Base-by-base conservation (phyloP, 2,113 vertebrate species). In the Cacatua alba region DNA sequence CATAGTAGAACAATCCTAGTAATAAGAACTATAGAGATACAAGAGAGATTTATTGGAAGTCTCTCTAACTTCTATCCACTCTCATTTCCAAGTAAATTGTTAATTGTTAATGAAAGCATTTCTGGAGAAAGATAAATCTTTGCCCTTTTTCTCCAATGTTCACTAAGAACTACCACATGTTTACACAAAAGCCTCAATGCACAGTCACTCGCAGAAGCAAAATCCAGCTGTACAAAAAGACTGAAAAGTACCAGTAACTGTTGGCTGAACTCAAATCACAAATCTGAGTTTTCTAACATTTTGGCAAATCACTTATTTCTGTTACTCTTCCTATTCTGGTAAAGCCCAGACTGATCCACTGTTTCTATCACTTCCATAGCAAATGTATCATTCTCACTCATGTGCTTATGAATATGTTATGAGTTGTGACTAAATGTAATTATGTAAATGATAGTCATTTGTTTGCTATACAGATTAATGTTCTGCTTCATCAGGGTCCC, bases 391-490 rank as follows among this genome's bases (percentile, higher is more conserved):
- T 95, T 87, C 74, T 95, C 83, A 82, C 87, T 95, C 91, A 88
- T 92, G 92, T 4, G 2, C 85, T 96, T 95, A 96, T 97, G 94
- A 97, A 96, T 95, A 85, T 29, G 67, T 95, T 96, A 95, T 88
- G 95, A 97, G 67, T 96, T 90, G 76, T 93, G 91, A 92, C 92
- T 96, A 97, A 96, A 96, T 92, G 92, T 89, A 93, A 97, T 97
- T 97, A 97, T 97, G 97, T 89, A 96, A 97, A 97, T 95, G 77
- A 95, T 91, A 95, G 94, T 96, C 76, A 94, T 97, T 97, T 97
- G 94, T 96, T 97, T 97, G 91, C 87, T 75, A 41, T 92, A 94
- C 94, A 97, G 95, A 97, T 97, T 96, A 97, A 97, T 93, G 96
- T 97, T 97, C 94, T 97, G 87, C 94, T 95, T 96, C 96, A 81